phyloP scores from a whole-genome alignment of 2,888 invertebrate species.

The Chironomus tentans region DNA sequence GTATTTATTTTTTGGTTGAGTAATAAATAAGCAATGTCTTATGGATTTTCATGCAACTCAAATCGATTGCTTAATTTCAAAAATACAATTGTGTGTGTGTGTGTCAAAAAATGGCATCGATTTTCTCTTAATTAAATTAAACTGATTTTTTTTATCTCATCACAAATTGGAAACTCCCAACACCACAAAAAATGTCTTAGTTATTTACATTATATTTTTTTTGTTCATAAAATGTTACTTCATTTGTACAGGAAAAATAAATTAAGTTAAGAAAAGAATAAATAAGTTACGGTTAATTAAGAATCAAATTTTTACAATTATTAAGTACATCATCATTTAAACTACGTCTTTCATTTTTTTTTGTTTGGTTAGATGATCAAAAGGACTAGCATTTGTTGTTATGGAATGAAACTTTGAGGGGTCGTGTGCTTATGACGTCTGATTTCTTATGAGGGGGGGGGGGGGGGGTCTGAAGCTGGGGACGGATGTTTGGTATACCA shows the following conservation, averaged over 20 bases:
- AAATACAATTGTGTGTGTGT: neutral
- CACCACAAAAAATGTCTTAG: neutral
- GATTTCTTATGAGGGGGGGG: no score
- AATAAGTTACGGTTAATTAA: neutral
- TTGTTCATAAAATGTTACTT: neutral
- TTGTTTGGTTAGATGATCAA: no score
- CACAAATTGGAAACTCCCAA: constrained; percentile 20
- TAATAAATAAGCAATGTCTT: neutral
- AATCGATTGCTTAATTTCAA: neutral
- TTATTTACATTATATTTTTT: neutral
- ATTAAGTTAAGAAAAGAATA: neutral
- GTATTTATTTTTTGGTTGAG: neutral
- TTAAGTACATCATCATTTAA: constrained; percentile 4
- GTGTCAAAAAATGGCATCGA: neutral
- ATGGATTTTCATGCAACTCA: neutral
- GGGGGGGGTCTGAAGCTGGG: no score
- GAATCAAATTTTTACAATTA: neutral
- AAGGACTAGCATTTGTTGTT: no score
- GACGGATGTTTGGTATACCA: no score
- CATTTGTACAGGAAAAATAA: neutral
- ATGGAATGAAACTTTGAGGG: no score
- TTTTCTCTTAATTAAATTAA: neutral
- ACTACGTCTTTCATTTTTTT: no score
- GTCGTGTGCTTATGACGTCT: no score
- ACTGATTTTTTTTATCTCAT: neutral